Base-by-base conservation (phyloP, 1,140 invertebrate genomes). In the Drosophila nannoptera region DNA sequence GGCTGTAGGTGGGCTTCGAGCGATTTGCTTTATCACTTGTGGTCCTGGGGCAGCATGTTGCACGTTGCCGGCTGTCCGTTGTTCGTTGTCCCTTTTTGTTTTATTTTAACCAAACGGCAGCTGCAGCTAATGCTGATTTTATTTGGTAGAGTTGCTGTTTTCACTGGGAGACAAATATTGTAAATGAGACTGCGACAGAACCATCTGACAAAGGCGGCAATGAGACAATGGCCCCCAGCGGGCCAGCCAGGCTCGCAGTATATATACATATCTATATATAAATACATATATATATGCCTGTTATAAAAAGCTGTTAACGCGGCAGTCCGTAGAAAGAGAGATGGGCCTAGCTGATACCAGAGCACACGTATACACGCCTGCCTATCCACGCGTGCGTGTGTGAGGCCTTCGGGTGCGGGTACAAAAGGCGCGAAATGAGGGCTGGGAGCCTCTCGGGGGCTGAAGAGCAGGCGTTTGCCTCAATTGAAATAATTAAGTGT, bases 401-500 rank as follows among this genome's bases (percentile, higher is more conserved):
- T 14, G 8, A 33, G 22, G 7, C 29, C 40, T 55, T 7, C 7
- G 49, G 62, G 38, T 40, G 55, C 33, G 33, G 48, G 73, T 73
- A 77, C 75, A 77, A 78, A 78, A 61, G 70, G 49, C 38, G 22
- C 70, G 38, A 52, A 61, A 45, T 32, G 54, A 59, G 61, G n/a
- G 16, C 11, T 35, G 71, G 71, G 58, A 35, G 16, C 46, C 52
- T 56, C 64, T 14, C 29, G 36, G 52, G 66, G 22, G 22, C 3
- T n/a, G 5, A 43, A 5, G 40, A 43, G 40, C n/a, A 43, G 40
- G 36, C 8, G 36, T 8, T 62, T 58, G 77, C 69, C 77, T 68
- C 77, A 80, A 80, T 80, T 80, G 77, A 80, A 80, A 80, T 80
- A 80, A 80, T 80, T 80, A 80, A 80, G 77, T 80, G 77, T 80